Evolutionary conservation across 2,797 vertebrate species (phyloP).

Genomic region (Taeniopygia guttata): DNA sequence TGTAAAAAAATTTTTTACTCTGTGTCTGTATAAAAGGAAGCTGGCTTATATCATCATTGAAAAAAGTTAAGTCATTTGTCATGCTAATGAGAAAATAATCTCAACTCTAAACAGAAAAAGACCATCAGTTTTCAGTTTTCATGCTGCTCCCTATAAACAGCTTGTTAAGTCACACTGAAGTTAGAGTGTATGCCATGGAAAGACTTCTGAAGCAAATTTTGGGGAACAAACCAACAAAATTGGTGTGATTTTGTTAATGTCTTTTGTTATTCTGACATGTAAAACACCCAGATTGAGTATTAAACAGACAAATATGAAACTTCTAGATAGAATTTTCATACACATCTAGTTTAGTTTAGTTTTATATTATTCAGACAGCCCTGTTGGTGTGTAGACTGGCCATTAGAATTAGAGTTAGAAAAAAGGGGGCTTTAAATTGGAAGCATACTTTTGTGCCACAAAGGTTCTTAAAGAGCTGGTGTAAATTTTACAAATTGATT

Average conservation of each 20-base stretch:
- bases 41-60: background rate
- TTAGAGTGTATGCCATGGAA: background rate
- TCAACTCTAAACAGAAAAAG: background rate
- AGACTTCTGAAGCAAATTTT: background rate
- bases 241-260: background rate
- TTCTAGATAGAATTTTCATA: background rate
- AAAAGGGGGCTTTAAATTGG: background rate
- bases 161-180: background rate
- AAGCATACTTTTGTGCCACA: background rate
- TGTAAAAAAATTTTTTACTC: background rate
- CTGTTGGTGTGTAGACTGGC: background rate
- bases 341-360: background rate
- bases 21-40: background rate
- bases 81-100: background rate
- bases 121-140: background rate
- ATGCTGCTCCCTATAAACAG: background rate
- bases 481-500: background rate
- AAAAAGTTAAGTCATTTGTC: background rate
- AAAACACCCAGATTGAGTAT: background rate
- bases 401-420: background rate
- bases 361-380: background rate
- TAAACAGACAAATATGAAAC: background rate
- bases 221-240: background rate
- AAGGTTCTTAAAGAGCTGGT: background rate
- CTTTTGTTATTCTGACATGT: background rate